A percentile compares a stretch with the other conserved stretches of the same genome.
Evolutionary conservation across 2,113 vertebrate genomes (phyloP).

Genomic region (Oncorhynchus kisutch): DNA sequence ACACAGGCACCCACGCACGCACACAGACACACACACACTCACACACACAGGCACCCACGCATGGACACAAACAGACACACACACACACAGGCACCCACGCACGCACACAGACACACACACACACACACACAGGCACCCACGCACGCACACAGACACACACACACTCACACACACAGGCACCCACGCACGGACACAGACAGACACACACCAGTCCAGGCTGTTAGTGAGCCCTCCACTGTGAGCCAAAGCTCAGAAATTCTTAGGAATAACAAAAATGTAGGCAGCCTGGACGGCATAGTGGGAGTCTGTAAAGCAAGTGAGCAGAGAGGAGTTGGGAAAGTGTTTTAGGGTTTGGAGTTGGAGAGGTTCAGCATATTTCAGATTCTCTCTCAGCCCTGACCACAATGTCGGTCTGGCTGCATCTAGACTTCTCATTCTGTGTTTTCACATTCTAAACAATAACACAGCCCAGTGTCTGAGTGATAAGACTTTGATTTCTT

Average conservation of each 20-base stretch:
- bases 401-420: conserved; percentile 31
- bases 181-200: not conserved
- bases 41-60: not conserved
- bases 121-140: too few relatives aligned
- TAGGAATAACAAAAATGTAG: conserved; percentile 33
- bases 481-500: too few relatives aligned
- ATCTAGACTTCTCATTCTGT: not conserved
- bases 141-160: not conserved
- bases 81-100: too few relatives aligned
- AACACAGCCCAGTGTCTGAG: too few relatives aligned
- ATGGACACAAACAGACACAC: not conserved
- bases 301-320: conserved; percentile 25
- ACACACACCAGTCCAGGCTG: not conserved
- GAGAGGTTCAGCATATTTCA: conserved; percentile 47
- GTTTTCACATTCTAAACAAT: too few relatives aligned
- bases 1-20: too few relatives aligned
- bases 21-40: not conserved
- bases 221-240: conserved; percentile 9
- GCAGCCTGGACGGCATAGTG: conserved; percentile 13
- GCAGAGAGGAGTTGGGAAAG: conserved; percentile 32
- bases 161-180: not conserved
- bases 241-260: conserved; percentile 17
- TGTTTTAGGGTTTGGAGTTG: conserved; percentile 22
- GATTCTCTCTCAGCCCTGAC: conserved; percentile 46
- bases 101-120: too few relatives aligned